A percentile compares a stretch with the other conserved stretches of the same genome.
These are phyloP conservation scores for Petrocephalus schoutedeni DNA, from an alignment of 2,797 vertebrate genomes.

Conservation along the genomic window DNA sequence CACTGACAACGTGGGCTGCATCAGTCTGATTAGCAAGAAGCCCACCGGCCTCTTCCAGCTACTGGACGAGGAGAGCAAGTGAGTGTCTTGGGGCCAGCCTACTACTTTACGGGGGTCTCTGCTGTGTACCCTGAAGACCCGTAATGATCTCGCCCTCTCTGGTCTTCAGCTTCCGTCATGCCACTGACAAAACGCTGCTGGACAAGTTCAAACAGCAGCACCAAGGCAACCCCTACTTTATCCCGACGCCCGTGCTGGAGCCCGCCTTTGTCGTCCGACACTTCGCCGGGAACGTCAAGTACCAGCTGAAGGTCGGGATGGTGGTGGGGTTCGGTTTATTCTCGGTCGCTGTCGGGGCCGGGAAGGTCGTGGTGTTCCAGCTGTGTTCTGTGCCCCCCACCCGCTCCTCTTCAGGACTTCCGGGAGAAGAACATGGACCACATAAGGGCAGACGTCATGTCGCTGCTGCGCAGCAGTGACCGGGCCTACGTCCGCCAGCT, in stretches of 20 bases:
- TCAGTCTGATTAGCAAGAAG: constrained; percentile 74
- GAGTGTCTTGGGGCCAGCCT: constrained; percentile 14
- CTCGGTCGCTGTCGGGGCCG: not conserved
- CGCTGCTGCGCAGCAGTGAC: constrained; percentile 80
- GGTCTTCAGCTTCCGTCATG: constrained; percentile 70
- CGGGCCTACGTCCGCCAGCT: constrained; percentile 79
- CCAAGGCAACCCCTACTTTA: constrained; percentile 73
- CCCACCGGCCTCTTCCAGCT: constrained; percentile 74
- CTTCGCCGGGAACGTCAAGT: constrained; percentile 85
- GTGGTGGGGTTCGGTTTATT: not conserved
- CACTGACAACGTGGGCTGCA: constrained; percentile 72
- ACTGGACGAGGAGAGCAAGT: constrained; percentile 57
- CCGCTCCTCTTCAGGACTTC: constrained; percentile 74
- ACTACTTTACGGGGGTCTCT: not conserved
- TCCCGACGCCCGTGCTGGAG: constrained; percentile 69
- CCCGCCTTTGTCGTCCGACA: constrained; percentile 81
- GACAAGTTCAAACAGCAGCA: constrained; percentile 84
- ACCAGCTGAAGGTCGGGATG: constrained; percentile 78
- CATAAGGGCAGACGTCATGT: constrained; percentile 84
- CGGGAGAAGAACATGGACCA: constrained; percentile 86
- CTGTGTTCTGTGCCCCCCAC: not conserved
- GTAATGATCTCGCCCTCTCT: not conserved
- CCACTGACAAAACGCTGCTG: constrained; percentile 76
- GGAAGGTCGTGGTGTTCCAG: not conserved
- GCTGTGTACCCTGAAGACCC: constrained; percentile 53